Evolutionary conservation across 2,113 vertebrate genomes (phyloP).

Genomic region (Spea multiplicata): DNA sequence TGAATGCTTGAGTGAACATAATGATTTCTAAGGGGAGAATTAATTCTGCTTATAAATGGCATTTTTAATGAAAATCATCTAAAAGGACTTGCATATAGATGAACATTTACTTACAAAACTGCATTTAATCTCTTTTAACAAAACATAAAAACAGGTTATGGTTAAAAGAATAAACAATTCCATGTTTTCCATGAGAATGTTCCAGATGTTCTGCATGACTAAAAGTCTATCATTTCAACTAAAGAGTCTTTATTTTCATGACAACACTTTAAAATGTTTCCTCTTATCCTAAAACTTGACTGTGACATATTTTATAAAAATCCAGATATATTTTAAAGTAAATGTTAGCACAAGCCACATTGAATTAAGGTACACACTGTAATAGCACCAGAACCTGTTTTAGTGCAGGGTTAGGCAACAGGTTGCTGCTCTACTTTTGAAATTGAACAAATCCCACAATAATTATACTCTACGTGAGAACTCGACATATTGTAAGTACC

Average conservation of each 20-base stretch:
- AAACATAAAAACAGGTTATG: constrained; percentile 13
- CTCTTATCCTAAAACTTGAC: too few species aligned
- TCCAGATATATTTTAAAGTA: too few species aligned
- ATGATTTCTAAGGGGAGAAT: constrained; percentile 53
- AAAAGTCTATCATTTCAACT: neutral
- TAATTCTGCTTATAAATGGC: constrained; percentile 55
- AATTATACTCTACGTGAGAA: too few species aligned
- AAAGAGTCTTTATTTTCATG: neutral
- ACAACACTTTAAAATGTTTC: neutral
- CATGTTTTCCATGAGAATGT: neutral
- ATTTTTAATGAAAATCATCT: constrained; percentile 19
- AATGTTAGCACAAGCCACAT: too few species aligned
- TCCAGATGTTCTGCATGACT: neutral
- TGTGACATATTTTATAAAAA: too few species aligned
- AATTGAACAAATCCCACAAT: too few species aligned
- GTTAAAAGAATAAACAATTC: neutral
- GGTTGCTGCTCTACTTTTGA: too few species aligned
- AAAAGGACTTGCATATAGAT: constrained; percentile 18
- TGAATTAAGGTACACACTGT: too few species aligned
- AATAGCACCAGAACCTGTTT: too few species aligned
- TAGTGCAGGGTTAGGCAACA: too few species aligned
- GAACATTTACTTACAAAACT: constrained; percentile 19
- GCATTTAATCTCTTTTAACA: neutral
- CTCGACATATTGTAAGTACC: too few species aligned
- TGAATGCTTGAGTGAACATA: constrained; percentile 56